phyloP scores from a whole-genome alignment of 2,113 vertebrate species.

The Clinocottus analis region DNA sequence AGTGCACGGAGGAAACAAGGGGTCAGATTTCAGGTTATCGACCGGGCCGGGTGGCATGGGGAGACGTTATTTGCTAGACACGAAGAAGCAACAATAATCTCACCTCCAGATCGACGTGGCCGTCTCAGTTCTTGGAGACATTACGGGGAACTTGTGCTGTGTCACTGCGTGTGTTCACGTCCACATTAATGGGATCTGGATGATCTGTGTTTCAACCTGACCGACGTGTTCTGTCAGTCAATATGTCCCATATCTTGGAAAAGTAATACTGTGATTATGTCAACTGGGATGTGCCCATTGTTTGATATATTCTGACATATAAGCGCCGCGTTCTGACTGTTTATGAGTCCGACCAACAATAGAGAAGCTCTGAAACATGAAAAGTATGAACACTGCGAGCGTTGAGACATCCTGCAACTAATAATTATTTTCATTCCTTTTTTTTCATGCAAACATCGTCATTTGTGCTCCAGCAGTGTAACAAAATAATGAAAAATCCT shows the following conservation, averaged over 20 bases:
- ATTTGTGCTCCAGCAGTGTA: not conserved
- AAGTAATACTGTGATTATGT: not conserved
- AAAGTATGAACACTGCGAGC: not conserved
- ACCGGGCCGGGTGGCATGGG: constrained; percentile 51
- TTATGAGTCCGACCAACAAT: not conserved
- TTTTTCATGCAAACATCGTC: not conserved
- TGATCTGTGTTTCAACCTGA: not conserved
- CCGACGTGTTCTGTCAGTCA: not conserved
- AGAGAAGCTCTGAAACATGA: not conserved
- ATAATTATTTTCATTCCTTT: constrained; percentile 5
- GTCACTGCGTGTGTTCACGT: not conserved
- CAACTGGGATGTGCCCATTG: not conserved
- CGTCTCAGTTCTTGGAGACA: not conserved
- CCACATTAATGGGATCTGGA: not conserved
- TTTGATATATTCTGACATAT: not conserved
- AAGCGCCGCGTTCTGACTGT: not conserved
- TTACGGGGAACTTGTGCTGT: not conserved
- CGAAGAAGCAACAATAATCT: constrained; percentile 38
- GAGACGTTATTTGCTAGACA: constrained; percentile 51
- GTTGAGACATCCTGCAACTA: not conserved
- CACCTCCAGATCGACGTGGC: not conserved
- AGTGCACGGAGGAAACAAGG: constrained; percentile 69
- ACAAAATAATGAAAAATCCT: constrained; percentile 34
- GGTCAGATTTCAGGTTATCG: constrained; percentile 73
- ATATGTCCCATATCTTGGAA: not conserved